Evolutionary conservation across 2,888 invertebrate species (phyloP).

Genomic region (Marronus borbonicus): DNA sequence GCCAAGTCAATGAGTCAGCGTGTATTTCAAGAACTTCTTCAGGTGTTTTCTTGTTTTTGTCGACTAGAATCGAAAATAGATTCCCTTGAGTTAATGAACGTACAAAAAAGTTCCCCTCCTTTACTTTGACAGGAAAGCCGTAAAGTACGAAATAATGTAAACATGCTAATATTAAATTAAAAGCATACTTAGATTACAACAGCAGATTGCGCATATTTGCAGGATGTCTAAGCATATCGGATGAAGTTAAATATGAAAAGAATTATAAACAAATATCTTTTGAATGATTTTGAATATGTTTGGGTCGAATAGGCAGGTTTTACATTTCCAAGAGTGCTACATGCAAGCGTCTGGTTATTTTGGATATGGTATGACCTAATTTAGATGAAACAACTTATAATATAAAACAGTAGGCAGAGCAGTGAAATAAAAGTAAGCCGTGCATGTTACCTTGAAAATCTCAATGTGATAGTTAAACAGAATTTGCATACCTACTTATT

Average conservation of each 20-base stretch:
- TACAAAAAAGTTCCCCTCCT: constrained; percentile 3
- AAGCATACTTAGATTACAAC: constrained; percentile 8
- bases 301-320: background rate
- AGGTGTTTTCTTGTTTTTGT: constrained; percentile 50
- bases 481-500: no score
- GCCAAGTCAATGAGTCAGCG: constrained; percentile 48
- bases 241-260: background rate
- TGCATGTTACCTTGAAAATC: no score
- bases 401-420: no score
- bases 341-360: no score
- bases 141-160: constrained; percentile 6
- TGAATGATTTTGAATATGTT: background rate
- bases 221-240: constrained; percentile 17
- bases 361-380: no score
- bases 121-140: background rate
- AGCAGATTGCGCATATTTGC: background rate
- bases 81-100: constrained; percentile 45
- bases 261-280: constrained; percentile 1
- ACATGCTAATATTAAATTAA: constrained; percentile 15
- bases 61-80: constrained; percentile 45
- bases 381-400: no score
- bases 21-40: constrained; percentile 48
- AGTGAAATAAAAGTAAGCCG: no score
- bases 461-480: no score
- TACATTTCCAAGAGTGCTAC: background rate